Evolutionary conservation across 23 tunicate species (phyloP).

Genomic region (Corella eumyota): DNA sequence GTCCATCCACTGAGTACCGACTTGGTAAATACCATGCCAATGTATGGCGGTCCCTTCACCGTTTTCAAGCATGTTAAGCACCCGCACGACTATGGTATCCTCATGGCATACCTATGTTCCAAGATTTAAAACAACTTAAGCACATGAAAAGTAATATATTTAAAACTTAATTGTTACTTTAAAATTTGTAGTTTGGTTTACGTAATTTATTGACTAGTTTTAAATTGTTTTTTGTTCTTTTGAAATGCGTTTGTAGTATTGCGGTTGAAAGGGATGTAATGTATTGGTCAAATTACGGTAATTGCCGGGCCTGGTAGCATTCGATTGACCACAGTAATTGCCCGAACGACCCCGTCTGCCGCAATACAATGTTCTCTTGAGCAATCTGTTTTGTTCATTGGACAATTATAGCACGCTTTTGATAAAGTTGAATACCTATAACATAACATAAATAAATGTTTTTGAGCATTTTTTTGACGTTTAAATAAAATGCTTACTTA

Average conservation of each 20-base stretch:
- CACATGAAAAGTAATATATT: too few species aligned
- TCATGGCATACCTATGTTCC: constrained; percentile 71
- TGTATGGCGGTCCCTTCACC: constrained; percentile 79
- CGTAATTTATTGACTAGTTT: too few species aligned
- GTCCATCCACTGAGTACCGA: constrained; percentile 78
- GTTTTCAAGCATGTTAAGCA: constrained; percentile 47
- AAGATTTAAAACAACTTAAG: too few species aligned
- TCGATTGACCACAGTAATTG: constrained; percentile 60
- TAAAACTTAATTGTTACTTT: too few species aligned
- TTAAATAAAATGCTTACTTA: too few species aligned
- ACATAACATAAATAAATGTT: background rate
- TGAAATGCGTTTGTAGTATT: too few species aligned
- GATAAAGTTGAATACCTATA: constrained; percentile 92
- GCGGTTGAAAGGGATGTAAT: too few species aligned
- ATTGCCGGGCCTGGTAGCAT: constrained; percentile 56
- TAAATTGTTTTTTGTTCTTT: too few species aligned
- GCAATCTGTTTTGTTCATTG: constrained; percentile 43
- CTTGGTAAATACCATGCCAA: constrained; percentile 87
- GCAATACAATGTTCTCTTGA: constrained; percentile 59
- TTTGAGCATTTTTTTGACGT: too few species aligned
- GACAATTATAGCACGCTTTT: constrained; percentile 86
- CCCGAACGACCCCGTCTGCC: constrained; percentile 70
- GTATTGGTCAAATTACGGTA: too few species aligned
- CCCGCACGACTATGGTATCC: constrained; percentile 39
- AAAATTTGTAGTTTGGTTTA: too few species aligned